Base-by-base conservation (phyloP, 2,797 vertebrate genomes). In the Aplochiton taeniatus region DNA sequence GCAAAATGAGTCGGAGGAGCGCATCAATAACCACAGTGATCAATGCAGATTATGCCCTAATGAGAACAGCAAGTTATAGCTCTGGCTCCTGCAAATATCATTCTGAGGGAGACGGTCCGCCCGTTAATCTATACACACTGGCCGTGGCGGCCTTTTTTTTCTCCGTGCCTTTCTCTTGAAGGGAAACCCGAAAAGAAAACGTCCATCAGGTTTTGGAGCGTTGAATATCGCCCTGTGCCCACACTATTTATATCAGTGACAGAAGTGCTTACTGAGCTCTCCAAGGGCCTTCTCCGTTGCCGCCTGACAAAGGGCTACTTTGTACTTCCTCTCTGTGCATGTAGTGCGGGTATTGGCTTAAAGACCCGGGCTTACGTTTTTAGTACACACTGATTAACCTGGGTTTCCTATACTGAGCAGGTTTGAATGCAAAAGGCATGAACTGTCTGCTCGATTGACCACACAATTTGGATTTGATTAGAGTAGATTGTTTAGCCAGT, bases 181-280 rank as follows among this genome's bases (percentile, higher is more conserved):
- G n/a, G 16, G 11, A 53, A 57, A 57, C 45, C 17, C 43, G 57
- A 66, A 53, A 60, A 61, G 61, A 70, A 66, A 68, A 56, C n/a
- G 48, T 73, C 61, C 57, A 57, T 63, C 63, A 70, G 68, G 62
- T 63, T 68, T 84, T 87, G n/a, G 79, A 74, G 68, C 77, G 78
- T 84, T 88, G 76, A 88, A 91, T 92, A 87, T 88, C 91, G 93
- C 85, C 90, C 57, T 72, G 43, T 72, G 59, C 85, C 89, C 76
- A 73, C 87, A 83, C 90, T 91, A 90, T 94, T 95, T 94, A 89
- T 95, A 93, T 95, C 91, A 82, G 88, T 93, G 91, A 92, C 93
- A 90, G 84, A 81, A 84, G 87, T 82, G 88, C 82, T 79, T 88
- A 86, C 89, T 77, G 63, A 83, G 90, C 90, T 92, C 92, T 94